Evolutionary conservation across 2,113 vertebrate genomes (phyloP).

Genomic region (Dendrocopos noguchii): DNA sequence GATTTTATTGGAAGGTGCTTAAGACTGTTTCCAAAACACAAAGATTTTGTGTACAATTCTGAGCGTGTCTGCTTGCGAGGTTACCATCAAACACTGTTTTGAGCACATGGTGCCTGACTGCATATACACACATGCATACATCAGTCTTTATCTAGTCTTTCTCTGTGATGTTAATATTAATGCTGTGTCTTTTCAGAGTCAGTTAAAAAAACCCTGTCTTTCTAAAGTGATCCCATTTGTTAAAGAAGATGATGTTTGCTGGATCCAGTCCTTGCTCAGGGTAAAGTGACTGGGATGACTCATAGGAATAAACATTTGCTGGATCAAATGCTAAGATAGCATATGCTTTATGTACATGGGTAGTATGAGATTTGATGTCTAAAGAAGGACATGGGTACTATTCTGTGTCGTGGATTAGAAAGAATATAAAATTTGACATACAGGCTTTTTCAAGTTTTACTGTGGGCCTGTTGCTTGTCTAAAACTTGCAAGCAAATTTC

Average conservation of each 20-base stretch:
- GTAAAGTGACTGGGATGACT: constrained; percentile 47
- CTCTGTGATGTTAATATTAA: not conserved
- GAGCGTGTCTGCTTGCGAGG: not conserved
- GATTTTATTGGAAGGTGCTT: constrained; percentile 7
- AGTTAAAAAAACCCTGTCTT: not conserved
- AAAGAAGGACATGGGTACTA: not conserved
- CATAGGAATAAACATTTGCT: constrained; percentile 29
- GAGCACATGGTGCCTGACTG: not conserved
- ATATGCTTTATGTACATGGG: not conserved
- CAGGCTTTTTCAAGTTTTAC: not conserved
- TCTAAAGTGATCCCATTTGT: not conserved
- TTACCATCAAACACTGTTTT: not conserved
- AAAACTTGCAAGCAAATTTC: not conserved
- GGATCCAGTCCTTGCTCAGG: not conserved
- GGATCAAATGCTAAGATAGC: constrained; percentile 47
- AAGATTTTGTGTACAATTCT: not conserved
- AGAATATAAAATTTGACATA: not conserved
- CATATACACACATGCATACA: fast-evolving
- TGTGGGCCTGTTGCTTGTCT: not conserved
- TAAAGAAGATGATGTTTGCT: not conserved
- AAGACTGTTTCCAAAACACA: not conserved
- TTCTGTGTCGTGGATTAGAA: not conserved
- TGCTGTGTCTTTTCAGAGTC: not conserved
- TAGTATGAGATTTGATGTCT: not conserved
- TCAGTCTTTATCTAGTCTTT: not conserved